Evolutionary conservation across 2,113 vertebrate genomes (phyloP), one percentile per base, ranked within the genome.

Genomic region (Lipophrys pholis): DNA sequence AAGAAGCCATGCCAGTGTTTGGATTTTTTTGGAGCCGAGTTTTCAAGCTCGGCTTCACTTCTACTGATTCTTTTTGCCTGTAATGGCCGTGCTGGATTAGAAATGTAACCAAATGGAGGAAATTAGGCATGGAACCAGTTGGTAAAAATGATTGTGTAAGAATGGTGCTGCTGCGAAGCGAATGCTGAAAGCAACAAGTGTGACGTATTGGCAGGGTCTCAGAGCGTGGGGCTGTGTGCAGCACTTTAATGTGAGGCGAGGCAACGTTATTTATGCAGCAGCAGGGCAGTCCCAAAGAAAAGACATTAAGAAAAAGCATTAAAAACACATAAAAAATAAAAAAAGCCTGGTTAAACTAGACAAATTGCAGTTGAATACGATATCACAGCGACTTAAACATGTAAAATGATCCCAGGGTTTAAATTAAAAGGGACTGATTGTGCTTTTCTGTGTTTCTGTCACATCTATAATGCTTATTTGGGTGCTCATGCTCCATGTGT

Each of bases 111-210:
- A 3, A 43, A 58, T 2, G 17, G 35, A 39, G 52, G 6, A 54
- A 50, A 54, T 21, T 6, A 40, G 15, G 9, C n/a, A 15, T 8
- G 12, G 1, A 14, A 49, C 21, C 21, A 59, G 9, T n/a, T 50
- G 3, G 11, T 6, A 1, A 46, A 46, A 21, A 15, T 6, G 40
- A 71, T 46, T 6, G 42, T 42, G 17, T 21, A 7, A 46, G 38
- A 14, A 9, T 17, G 0, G 0, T 41, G 5, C 59, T 21, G 5
- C 11, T 45, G 3, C 8, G 35, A 40, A 15, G 40, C 12, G 39
- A 11, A 40, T 12, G 7, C 30, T 16, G 35, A 17, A 36, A 48
- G 68, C 79, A 82, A 87, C 85, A 87, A 71, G 76, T 87, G 65
- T 48, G 43, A 45, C 8, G n/a, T 38, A 41, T 7, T 67, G 43